These are phyloP conservation scores for Chlorops oryzae DNA, from an alignment of 1,140 invertebrate genomes.

Conservation along the genomic window DNA sequence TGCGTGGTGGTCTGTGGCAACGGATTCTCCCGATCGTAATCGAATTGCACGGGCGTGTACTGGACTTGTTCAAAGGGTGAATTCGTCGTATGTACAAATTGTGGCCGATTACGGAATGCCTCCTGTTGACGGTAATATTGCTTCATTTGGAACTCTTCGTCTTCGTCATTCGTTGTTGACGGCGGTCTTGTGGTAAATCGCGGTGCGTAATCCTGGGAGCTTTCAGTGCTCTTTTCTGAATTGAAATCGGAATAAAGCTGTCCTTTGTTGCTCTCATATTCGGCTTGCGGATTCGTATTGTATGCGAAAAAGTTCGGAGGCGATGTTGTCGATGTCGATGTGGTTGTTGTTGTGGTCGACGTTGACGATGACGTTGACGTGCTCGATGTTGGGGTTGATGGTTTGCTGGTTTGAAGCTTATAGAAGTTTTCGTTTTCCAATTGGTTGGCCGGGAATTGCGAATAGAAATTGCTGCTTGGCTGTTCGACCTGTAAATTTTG, in stretches of 20 bases:
- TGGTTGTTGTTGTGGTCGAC: slow-evolving; percentile 21
- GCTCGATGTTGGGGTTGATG: slow-evolving; percentile 13
- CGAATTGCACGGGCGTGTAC: slow-evolving; percentile 28
- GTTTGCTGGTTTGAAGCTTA: slow-evolving; percentile 23
- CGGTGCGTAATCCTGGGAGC: slow-evolving; percentile 23
- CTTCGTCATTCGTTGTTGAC: slow-evolving; percentile 17
- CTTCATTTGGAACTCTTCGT: slow-evolving; percentile 41
- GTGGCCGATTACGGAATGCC: slow-evolving; percentile 40
- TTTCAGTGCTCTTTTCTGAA: slow-evolving; percentile 12
- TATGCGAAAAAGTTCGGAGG: slow-evolving; percentile 31
- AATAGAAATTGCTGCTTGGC: slow-evolving; percentile 34
- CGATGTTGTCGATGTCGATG: slow-evolving; percentile 30
- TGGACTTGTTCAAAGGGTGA: slow-evolving; percentile 36
- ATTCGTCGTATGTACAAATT: slow-evolving; percentile 23
- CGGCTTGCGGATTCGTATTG: slow-evolving; percentile 33
- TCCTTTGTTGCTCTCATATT: slow-evolving; percentile 36
- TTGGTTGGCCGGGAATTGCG: slow-evolving; percentile 33
- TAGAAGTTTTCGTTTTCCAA: slow-evolving; percentile 41
- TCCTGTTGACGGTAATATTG: slow-evolving; percentile 45
- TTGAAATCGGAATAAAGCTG: slow-evolving; percentile 35
- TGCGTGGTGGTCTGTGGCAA: slow-evolving; percentile 25
- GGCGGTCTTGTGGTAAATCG: slow-evolving; percentile 33
- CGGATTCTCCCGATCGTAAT: slow-evolving; percentile 21
- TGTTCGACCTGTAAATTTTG: slow-evolving; percentile 29
- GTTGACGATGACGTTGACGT: slow-evolving; percentile 25